These are phyloP conservation scores for Pasiphila rectangulata DNA, from an alignment of 2,888 invertebrate species.

Conservation along the genomic window DNA sequence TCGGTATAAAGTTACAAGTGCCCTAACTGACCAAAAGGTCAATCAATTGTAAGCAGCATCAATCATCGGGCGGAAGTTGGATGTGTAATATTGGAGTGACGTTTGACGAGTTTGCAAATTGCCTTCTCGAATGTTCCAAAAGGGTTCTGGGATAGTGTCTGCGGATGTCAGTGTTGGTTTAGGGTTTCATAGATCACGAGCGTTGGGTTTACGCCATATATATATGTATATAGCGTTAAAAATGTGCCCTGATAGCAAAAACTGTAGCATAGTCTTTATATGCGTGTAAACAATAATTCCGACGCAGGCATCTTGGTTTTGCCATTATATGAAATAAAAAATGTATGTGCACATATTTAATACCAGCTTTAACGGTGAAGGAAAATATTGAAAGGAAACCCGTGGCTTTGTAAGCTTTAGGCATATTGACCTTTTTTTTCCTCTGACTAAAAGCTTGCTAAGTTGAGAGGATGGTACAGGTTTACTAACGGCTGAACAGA, in stretches of 20 bases:
- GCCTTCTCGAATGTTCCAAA: conserved; percentile 3
- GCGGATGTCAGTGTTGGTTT: conserved; percentile 11
- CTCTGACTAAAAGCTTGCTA: too few relatives aligned
- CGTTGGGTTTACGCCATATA: too few relatives aligned
- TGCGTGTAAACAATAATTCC: too few relatives aligned
- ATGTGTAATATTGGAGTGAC: conserved; percentile 15
- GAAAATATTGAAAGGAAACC: too few relatives aligned
- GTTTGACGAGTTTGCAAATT: conserved; percentile 24
- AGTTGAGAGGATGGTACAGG: too few relatives aligned
- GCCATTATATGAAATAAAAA: neutral
- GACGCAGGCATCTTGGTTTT: neutral
- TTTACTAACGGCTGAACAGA: too few relatives aligned
- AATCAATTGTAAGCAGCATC: conserved; percentile 21
- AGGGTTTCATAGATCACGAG: conserved; percentile 10
- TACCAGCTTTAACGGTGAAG: too few relatives aligned
- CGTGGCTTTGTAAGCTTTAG: too few relatives aligned
- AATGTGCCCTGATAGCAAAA: too few relatives aligned
- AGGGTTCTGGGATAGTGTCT: conserved; percentile 12
- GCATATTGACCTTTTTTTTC: too few relatives aligned
- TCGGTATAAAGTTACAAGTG: conserved; percentile 14
- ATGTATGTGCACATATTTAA: neutral
- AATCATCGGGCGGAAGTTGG: conserved; percentile 24
- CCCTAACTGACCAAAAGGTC: conserved; percentile 15
- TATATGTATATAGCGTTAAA: too few relatives aligned
- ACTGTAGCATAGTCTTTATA: too few relatives aligned